Percentiles rank a stretch among this genome's conserved stretches.
Evolutionary conservation across 2,113 vertebrate genomes (phyloP).

Genomic region (Condylura cristata): DNA sequence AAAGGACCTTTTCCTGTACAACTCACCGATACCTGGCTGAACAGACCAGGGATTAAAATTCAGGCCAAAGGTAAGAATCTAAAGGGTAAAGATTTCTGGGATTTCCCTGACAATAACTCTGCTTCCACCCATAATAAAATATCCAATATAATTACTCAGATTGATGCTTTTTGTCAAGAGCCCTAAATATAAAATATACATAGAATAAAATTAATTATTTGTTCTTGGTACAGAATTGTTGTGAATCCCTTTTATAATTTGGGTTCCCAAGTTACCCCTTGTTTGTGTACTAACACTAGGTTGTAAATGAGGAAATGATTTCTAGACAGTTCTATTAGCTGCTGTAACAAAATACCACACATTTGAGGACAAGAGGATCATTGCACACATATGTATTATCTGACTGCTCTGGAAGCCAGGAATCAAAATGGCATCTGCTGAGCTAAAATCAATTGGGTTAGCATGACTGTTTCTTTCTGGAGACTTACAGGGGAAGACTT

Average conservation of each 20-base stretch:
- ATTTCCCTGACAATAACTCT: neutral
- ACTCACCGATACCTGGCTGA: neutral
- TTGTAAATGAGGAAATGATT: neutral
- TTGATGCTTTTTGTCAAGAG: neutral
- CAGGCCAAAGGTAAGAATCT: neutral
- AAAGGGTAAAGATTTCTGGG: too few relatives aligned
- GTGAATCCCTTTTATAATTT: neutral
- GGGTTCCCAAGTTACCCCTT: too few relatives aligned
- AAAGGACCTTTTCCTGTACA: fast-evolving
- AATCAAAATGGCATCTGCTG: neutral
- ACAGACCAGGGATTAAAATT: too few relatives aligned
- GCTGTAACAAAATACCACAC: neutral
- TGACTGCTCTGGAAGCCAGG: neutral
- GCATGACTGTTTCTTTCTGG: neutral
- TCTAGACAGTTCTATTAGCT: neutral
- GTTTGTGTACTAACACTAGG: too few relatives aligned
- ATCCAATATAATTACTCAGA: neutral
- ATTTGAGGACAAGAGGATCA: neutral
- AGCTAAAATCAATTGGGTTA: neutral
- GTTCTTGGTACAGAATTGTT: neutral
- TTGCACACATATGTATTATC: neutral
- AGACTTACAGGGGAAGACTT: neutral
- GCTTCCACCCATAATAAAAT: neutral
- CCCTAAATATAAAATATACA: neutral
- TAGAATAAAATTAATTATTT: neutral